Conservation (phyloP, 1,140 invertebrate species). For the Calephelis nemesis region DNA sequence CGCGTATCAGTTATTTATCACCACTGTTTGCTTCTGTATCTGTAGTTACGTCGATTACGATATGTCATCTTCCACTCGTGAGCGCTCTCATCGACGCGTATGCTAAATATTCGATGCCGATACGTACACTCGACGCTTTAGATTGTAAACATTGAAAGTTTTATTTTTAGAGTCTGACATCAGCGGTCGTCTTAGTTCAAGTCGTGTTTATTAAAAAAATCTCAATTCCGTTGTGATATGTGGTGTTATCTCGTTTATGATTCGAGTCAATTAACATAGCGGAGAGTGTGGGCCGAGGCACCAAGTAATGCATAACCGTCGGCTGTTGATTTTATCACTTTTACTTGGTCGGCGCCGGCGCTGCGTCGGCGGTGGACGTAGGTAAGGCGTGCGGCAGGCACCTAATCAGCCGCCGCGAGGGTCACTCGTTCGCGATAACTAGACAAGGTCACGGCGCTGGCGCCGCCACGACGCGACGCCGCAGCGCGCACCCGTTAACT, state of each 20-base stretch:
- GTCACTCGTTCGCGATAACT: constrained; percentile 66
- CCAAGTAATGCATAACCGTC: constrained; percentile 21
- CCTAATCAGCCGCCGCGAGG: constrained; percentile 61
- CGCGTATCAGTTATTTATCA: constrained; percentile 55
- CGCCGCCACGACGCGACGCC: constrained; percentile 69
- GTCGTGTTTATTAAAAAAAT: constrained; percentile 25
- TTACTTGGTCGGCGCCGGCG: constrained; percentile 30
- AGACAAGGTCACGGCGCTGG: constrained; percentile 74
- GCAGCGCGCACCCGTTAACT: constrained; percentile 66
- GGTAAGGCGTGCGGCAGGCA: constrained; percentile 47
- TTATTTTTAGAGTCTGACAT: constrained; percentile 60
- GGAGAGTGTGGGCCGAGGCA: constrained; percentile 22
- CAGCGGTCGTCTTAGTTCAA: constrained; percentile 43
- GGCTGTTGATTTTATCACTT: constrained; percentile 29
- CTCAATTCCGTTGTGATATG: constrained; percentile 15
- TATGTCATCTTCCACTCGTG: constrained; percentile 40
- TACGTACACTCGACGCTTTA: not conserved
- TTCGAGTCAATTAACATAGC: constrained; percentile 35
- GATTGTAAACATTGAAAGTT: constrained; percentile 55
- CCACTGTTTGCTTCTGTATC: constrained; percentile 66
- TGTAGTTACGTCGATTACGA: constrained; percentile 53
- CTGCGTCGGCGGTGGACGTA: constrained; percentile 34
- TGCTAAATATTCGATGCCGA: constrained; percentile 4
- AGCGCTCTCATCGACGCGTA: not conserved
- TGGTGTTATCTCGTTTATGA: constrained; percentile 23